Conservation (phyloP, 2,797 vertebrate species). For the Sebastiscus albofasciatus region DNA sequence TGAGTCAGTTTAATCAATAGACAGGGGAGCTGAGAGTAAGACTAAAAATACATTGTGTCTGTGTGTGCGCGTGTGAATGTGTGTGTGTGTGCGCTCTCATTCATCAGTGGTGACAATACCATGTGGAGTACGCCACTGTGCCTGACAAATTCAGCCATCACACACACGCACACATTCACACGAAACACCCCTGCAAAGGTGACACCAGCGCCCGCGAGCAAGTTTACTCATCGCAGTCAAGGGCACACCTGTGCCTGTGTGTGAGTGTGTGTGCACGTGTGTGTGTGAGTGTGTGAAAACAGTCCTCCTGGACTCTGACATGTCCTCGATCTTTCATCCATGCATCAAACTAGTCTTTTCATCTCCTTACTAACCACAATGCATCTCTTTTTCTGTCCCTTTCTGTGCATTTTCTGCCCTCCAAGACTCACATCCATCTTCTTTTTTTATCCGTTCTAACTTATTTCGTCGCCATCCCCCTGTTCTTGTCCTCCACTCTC, state of each 20-base stretch:
- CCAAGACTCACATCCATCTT: conserved; percentile 16
- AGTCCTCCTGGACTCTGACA: conserved; percentile 60
- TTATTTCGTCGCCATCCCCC: conserved; percentile 29
- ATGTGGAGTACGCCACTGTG: conserved; percentile 78
- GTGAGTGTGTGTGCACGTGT: conserved; percentile 3
- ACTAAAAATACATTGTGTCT: conserved; percentile 68
- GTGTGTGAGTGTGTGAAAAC: conserved; percentile 18
- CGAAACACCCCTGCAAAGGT: conserved; percentile 71
- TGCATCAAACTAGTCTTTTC: conserved; percentile 29
- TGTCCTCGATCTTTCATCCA: conserved; percentile 55
- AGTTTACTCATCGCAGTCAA: conserved; percentile 74
- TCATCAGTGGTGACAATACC: conserved; percentile 80
- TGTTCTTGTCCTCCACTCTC: conserved; percentile 54
- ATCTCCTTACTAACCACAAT: conserved; percentile 23
- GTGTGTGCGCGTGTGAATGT: background rate
- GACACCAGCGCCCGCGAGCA: conserved; percentile 73
- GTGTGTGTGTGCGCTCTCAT: conserved; percentile 52
- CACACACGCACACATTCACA: conserved; percentile 39
- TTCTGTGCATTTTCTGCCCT: conserved; percentile 10
- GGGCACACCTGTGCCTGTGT: conserved; percentile 55
- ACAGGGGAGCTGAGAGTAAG: conserved; percentile 53
- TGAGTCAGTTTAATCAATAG: conserved; percentile 73
- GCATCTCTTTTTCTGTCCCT: conserved; percentile 9
- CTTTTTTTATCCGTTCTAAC: conserved; percentile 30
- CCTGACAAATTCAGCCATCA: conserved; percentile 69